These are phyloP conservation scores for Porites rus DNA, from an alignment of 92 coral and sea anemone genomes.

Conservation along the genomic window DNA sequence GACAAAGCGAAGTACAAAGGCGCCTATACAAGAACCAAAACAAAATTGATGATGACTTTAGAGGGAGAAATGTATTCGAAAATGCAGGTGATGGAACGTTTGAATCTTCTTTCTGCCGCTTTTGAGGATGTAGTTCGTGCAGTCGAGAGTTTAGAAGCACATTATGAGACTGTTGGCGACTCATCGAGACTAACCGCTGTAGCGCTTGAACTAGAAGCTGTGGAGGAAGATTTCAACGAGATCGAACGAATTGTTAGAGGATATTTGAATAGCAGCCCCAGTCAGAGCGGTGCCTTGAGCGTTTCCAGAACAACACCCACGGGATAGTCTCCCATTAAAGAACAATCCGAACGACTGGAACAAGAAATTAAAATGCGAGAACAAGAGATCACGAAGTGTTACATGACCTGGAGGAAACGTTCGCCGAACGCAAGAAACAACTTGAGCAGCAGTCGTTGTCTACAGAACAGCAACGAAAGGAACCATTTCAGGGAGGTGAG, in stretches of 20 bases:
- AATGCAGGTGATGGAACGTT: conserved; percentile 33
- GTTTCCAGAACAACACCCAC: conserved; percentile 6
- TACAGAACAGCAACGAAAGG: background rate
- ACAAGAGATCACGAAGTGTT: conserved; percentile 12
- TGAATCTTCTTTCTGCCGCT: conserved; percentile 6
- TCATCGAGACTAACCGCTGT: conserved; percentile 13
- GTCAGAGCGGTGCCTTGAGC: background rate
- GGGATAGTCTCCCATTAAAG: conserved; percentile 1
- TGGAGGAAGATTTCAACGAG: conserved; percentile 27
- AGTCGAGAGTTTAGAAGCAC: conserved; percentile 18
- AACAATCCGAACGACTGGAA: conserved; percentile 24
- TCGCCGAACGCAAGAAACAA: conserved; percentile 15
- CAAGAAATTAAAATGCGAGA: conserved; percentile 13
- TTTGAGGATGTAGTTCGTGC: conserved; percentile 31
- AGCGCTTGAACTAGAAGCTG: conserved; percentile 23
- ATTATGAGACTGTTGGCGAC: conserved; percentile 2
- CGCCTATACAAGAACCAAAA: conserved; percentile 34
- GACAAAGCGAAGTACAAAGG: conserved; percentile 34
- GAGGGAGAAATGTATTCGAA: conserved; percentile 38
- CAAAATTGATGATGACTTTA: conserved; percentile 36
- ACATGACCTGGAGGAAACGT: conserved; percentile 27
- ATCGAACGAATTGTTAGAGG: conserved; percentile 26
- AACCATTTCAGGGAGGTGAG: conserved; percentile 19
- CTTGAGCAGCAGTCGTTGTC: background rate
- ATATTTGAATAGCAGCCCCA: too few relatives aligned